Percentiles rank a stretch among this genome's conserved stretches.
Evolutionary conservation across 1,140 invertebrate species (phyloP).

Genomic region (Ceratina japonica): DNA sequence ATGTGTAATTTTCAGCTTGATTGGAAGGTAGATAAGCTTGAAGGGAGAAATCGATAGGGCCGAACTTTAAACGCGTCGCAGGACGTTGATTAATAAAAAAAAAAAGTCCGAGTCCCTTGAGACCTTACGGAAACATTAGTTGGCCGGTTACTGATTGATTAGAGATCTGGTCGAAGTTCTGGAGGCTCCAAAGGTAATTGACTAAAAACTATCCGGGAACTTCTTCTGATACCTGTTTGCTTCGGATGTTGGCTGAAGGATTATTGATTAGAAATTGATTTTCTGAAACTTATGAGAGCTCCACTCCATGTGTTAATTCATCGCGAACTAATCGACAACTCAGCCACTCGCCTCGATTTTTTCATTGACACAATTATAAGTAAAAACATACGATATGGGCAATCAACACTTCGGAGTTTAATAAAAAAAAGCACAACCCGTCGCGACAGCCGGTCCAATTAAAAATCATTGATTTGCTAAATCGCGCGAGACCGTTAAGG

Average conservation of each 20-base stretch:
- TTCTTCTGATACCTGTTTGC: slow-evolving; percentile 14
- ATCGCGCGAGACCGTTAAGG: too few species aligned
- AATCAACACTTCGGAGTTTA: neutral
- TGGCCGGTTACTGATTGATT: slow-evolving; percentile 19
- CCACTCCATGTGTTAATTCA: neutral
- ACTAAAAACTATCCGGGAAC: slow-evolving; percentile 14
- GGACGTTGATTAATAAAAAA: neutral
- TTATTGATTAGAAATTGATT: slow-evolving; percentile 23
- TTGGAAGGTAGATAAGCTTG: too few species aligned
- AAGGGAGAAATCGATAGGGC: neutral
- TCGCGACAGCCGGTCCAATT: too few species aligned
- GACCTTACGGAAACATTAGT: neutral
- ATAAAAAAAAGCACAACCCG: too few species aligned
- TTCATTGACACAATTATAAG: too few species aligned
- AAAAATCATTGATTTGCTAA: neutral
- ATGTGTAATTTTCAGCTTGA: neutral
- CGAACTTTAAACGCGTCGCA: neutral
- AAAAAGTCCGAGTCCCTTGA: neutral
- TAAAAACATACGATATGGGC: too few species aligned
- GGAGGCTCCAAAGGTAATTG: neutral
- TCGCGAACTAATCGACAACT: neutral
- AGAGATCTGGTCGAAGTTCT: slow-evolving; percentile 4
- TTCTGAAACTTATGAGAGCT: neutral
- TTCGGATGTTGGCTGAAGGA: slow-evolving; percentile 1
- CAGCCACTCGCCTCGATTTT: too few species aligned